phyloP scores from a whole-genome alignment of 1,140 invertebrate species.

The Mya arenaria region DNA sequence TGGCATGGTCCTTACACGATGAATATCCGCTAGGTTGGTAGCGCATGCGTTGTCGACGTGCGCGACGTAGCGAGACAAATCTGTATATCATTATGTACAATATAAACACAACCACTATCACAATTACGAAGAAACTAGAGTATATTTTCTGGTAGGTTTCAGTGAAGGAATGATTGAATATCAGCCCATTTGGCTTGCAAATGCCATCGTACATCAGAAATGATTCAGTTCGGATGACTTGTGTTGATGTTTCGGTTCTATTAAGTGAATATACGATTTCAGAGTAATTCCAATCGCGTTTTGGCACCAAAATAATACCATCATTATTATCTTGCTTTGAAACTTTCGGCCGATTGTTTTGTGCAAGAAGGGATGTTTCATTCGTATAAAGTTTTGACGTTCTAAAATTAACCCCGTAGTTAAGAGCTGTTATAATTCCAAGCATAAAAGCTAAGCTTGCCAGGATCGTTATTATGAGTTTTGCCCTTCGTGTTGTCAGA shows the following conservation, averaged over 20 bases:
- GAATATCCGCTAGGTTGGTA: conserved; percentile 46
- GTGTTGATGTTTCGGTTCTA: neutral
- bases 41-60: conserved; percentile 57
- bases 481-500: conserved; percentile 73
- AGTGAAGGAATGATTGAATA: conserved; percentile 67
- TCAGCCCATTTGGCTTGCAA: conserved; percentile 65
- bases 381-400: neutral
- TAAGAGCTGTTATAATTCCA: conserved; percentile 73
- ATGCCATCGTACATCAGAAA: conserved; percentile 59
- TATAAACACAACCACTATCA: conserved; percentile 66
- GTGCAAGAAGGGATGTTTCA: too few species aligned
- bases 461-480: conserved; percentile 70
- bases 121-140: conserved; percentile 69
- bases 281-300: neutral
- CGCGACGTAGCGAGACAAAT: conserved; percentile 65
- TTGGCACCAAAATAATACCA: neutral
- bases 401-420: conserved; percentile 73
- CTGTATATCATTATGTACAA: conserved; percentile 71
- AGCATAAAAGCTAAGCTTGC: conserved; percentile 69
- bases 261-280: neutral
- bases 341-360: too few species aligned
- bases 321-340: neutral
- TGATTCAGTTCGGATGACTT: too few species aligned
- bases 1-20: conserved; percentile 47
- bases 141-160: conserved; percentile 70